Conservation (phyloP, 2,797 vertebrate species). For the Bradypodion ventrale region DNA sequence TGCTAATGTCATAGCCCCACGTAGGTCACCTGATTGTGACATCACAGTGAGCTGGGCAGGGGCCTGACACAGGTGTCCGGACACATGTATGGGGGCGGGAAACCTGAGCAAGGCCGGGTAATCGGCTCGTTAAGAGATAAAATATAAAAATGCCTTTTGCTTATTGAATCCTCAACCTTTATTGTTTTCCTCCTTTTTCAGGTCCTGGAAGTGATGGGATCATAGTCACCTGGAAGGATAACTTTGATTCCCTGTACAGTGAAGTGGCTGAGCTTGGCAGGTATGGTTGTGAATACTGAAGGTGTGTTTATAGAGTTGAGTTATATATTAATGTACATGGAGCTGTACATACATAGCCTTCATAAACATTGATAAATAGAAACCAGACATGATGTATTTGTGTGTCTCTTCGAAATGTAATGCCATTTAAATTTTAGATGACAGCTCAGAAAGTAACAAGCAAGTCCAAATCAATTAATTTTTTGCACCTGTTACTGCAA, state of each 20-base stretch:
- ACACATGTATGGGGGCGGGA: too few species aligned
- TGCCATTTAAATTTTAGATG: not conserved
- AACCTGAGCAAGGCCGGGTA: too few species aligned
- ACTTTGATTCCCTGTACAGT: constrained; percentile 92
- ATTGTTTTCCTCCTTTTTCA: constrained; percentile 57
- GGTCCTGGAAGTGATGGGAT: constrained; percentile 91
- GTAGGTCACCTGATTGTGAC: too few species aligned
- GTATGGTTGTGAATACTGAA: constrained; percentile 66
- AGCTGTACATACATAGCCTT: not conserved
- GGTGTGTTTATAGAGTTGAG: not conserved
- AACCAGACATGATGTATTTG: not conserved
- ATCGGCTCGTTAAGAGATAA: not conserved
- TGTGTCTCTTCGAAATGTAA: too few species aligned
- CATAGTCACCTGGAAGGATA: constrained; percentile 96
- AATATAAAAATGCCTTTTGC: not conserved
- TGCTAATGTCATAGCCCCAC: too few species aligned
- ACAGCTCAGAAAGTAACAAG: not conserved
- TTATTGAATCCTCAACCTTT: not conserved
- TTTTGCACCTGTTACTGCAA: not conserved
- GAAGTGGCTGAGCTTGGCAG: constrained; percentile 97
- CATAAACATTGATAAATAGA: not conserved
- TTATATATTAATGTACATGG: not conserved
- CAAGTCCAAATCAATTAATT: not conserved
- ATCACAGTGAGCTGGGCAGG: too few species aligned
- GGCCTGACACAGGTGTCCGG: too few species aligned